Evolutionary conservation across 2,888 invertebrate genomes (phyloP).

Genomic region (Osedax fenrisi): DNA sequence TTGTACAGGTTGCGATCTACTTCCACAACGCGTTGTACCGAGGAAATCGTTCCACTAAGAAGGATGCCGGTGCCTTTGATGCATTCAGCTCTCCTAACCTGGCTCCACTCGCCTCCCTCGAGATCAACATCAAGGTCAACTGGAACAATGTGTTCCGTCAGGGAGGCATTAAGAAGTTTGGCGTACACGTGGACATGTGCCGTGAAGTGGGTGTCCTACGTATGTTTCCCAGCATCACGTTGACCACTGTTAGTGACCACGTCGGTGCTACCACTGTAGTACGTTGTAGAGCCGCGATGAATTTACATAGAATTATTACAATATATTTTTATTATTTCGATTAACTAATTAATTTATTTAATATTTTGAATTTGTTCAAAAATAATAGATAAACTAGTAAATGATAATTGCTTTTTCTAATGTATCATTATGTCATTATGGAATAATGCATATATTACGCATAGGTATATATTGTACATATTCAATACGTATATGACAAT

Average conservation of each 20-base stretch:
- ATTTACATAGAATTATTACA: no score
- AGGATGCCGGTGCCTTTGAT: slow-evolving; percentile 54
- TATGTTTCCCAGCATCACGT: slow-evolving; percentile 80
- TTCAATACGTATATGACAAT: no score
- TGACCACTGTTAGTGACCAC: slow-evolving; percentile 56
- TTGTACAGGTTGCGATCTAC: slow-evolving; percentile 58
- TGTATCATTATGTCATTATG: no score
- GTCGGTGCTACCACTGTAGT: no score
- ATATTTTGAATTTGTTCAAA: no score
- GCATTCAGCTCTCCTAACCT: slow-evolving; percentile 81
- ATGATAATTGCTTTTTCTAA: no score
- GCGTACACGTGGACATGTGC: slow-evolving; percentile 64
- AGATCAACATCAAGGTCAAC: slow-evolving; percentile 55
- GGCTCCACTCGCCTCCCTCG: slow-evolving; percentile 67
- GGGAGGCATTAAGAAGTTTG: slow-evolving; percentile 58
- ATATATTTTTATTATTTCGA: no score
- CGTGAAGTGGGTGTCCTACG: slow-evolving; percentile 70
- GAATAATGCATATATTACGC: no score
- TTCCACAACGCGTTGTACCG: slow-evolving; percentile 76
- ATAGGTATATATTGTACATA: no score
- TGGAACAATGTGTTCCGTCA: slow-evolving; percentile 59
- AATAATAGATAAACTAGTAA: no score
- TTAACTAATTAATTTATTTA: no score
- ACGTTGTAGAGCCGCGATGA: no score
- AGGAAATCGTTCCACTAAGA: slow-evolving; percentile 74